phyloP scores from a whole-genome alignment of 2,888 invertebrate genomes.

The Mycalesis mineus region DNA sequence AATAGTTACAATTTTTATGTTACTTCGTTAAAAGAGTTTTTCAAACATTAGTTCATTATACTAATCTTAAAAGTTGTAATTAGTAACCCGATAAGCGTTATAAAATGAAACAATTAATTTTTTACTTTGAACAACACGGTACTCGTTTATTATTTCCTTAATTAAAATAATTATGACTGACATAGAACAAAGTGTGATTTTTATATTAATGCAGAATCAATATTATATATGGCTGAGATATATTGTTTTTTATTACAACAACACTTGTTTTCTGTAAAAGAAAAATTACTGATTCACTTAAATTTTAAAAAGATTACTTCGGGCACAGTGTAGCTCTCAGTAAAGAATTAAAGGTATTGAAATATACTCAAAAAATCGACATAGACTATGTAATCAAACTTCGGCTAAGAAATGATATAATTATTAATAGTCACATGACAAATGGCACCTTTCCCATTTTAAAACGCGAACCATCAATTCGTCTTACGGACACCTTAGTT shows the following conservation, averaged over 20 bases:
- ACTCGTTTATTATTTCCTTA: neutral
- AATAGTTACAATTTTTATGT: constrained; percentile 1
- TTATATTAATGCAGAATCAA: neutral
- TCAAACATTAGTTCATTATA: constrained; percentile 24
- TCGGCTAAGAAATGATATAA: neutral
- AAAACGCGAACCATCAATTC: constrained; percentile 46
- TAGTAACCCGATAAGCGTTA: constrained; percentile 20
- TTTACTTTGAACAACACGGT: neutral
- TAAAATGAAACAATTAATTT: constrained; percentile 5
- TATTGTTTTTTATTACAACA: too few species aligned
- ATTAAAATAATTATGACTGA: neutral
- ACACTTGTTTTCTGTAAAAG: too few species aligned
- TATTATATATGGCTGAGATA: too few species aligned
- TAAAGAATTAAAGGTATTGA: too few species aligned
- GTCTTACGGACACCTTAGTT: constrained; percentile 44
- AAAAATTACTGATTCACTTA: too few species aligned
- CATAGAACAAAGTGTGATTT: too few species aligned
- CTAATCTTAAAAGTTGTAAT: constrained; percentile 24
- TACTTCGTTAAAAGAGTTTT: constrained; percentile 9
- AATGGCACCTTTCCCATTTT: constrained; percentile 32
- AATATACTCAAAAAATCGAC: too few species aligned
- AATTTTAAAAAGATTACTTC: too few species aligned
- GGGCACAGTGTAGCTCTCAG: too few species aligned
- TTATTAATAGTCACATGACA: constrained; percentile 1
- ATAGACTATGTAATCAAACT: neutral